Percentiles rank a stretch among this genome's conserved stretches.
phyloP scores from a whole-genome alignment of 92 coral and sea anemone species.

The Ricordea florida region DNA sequence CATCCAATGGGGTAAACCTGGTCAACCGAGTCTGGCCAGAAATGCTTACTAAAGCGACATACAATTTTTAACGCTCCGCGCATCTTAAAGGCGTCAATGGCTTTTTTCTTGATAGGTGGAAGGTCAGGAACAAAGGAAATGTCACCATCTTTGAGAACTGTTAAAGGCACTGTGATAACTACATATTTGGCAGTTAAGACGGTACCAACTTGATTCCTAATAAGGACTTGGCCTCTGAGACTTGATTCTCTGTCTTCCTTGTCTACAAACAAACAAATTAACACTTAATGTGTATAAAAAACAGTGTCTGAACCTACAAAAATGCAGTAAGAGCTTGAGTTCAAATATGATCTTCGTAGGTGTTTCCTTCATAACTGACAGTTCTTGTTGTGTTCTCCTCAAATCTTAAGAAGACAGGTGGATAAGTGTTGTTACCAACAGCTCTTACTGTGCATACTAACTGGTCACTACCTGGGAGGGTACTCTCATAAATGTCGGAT shows the following conservation, averaged over 20 bases:
- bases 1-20: constrained; percentile 4
- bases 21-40: constrained; percentile 68
- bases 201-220: constrained; percentile 72
- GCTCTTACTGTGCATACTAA: too few species aligned
- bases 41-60: constrained; percentile 77
- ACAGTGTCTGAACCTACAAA: constrained; percentile 67
- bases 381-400: too few species aligned
- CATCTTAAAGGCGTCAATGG: constrained; percentile 78
- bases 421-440: too few species aligned
- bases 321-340: constrained; percentile 6
- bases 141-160: constrained; percentile 87
- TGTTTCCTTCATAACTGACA: too few species aligned
- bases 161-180: constrained; percentile 84
- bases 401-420: too few species aligned
- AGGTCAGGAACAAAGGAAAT: constrained; percentile 74
- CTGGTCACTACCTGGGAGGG: too few species aligned
- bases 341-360: neutral
- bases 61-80: constrained; percentile 83
- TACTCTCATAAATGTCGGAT: too few species aligned
- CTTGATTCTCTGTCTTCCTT: constrained; percentile 1
- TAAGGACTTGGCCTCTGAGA: neutral
- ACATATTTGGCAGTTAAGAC: constrained; percentile 54
- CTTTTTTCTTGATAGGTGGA: constrained; percentile 69
- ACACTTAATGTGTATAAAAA: constrained; percentile 52
- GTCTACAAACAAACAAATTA: constrained; percentile 45